A percentile compares a stretch with the other conserved stretches of the same genome.
Conservation (phyloP, 2,888 invertebrate genomes). For the Melanophora roralis region DNA sequence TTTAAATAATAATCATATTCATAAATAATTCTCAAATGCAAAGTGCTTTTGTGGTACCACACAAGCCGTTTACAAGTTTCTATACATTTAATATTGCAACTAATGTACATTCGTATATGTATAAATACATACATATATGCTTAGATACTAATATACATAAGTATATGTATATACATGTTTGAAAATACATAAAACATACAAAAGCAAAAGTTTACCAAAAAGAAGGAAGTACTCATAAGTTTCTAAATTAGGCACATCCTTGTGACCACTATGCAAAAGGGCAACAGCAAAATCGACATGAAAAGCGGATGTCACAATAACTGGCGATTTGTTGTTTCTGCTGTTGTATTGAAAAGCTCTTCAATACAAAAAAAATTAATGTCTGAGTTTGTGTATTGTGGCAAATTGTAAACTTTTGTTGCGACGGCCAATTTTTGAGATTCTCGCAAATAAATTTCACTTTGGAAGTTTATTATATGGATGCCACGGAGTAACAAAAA, state of each 20-base stretch:
- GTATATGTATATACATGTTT: not conserved
- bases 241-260: slow-evolving; percentile 58
- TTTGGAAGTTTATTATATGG: no score
- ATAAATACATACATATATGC: not conserved
- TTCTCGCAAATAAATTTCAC: no score
- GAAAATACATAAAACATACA: no score
- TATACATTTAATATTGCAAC: not conserved
- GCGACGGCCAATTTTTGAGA: no score
- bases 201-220: slow-evolving; percentile 40
- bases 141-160: not conserved
- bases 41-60: slow-evolving; percentile 55
- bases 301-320: slow-evolving; percentile 47
- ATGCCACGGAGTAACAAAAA: no score
- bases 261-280: slow-evolving; percentile 43
- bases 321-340: slow-evolving; percentile 54
- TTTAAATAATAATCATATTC: slow-evolving; percentile 48
- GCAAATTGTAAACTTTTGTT: not conserved
- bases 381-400: not conserved
- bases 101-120: not conserved
- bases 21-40: slow-evolving; percentile 58
- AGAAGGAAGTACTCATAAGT: slow-evolving; percentile 59
- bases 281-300: slow-evolving; percentile 34
- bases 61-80: slow-evolving; percentile 24
- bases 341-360: slow-evolving; percentile 43
- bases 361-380: not conserved